phyloP scores from a whole-genome alignment of 2,113 vertebrate species.

The Cheirogaleus medius region DNA sequence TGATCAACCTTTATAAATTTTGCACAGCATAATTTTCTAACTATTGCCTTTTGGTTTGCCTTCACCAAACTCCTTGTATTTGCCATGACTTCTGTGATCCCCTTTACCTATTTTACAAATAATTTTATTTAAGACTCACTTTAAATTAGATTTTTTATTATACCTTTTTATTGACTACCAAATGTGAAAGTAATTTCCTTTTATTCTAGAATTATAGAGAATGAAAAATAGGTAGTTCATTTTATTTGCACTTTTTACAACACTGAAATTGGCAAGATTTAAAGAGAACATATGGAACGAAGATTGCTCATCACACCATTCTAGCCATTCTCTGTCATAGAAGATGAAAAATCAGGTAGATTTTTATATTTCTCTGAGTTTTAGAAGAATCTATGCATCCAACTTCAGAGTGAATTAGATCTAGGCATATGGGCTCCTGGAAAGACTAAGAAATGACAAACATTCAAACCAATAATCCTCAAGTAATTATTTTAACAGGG shows the following conservation, averaged over 20 bases:
- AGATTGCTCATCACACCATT: neutral
- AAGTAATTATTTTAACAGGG: neutral
- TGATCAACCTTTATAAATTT: neutral
- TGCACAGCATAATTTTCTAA: neutral
- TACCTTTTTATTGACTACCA: slow-evolving; percentile 33
- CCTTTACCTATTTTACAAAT: neutral
- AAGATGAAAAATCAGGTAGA: neutral
- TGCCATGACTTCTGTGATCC: neutral
- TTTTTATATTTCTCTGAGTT: neutral
- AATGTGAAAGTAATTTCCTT: slow-evolving; percentile 37
- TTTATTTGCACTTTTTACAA: slow-evolving; percentile 29
- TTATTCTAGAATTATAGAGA: slow-evolving; percentile 23
- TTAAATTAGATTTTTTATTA: slow-evolving; percentile 54
- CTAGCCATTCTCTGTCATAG: neutral
- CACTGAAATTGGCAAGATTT: slow-evolving; percentile 48
- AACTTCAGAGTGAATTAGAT: neutral
- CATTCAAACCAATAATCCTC: neutral
- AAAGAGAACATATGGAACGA: slow-evolving; percentile 21
- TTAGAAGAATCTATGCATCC: neutral
- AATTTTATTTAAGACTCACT: slow-evolving; percentile 46
- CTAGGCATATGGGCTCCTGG: neutral
- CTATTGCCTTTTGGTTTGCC: neutral
- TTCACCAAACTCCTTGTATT: neutral
- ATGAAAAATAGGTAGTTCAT: slow-evolving; percentile 39
- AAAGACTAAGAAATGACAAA: neutral